Percentiles rank a stretch among this genome's conserved stretches.
Conservation (phyloP, 2,797 vertebrate species). For the Enteromius afrohamiltoni region DNA sequence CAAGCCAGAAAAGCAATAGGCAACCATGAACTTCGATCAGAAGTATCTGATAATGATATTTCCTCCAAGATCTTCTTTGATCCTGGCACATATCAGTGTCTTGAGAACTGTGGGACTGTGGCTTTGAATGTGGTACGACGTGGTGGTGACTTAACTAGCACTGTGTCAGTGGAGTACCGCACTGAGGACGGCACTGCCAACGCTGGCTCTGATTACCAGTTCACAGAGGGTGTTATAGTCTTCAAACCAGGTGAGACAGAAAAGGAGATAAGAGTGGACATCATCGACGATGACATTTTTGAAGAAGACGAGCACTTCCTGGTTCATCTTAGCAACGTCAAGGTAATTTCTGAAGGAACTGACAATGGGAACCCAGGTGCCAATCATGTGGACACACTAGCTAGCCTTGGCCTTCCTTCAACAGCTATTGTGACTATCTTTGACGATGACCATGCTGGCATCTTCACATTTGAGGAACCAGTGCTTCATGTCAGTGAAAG, state of each 20-base stretch:
- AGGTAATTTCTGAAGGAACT: conserved; percentile 68
- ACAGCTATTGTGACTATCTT: conserved; percentile 92
- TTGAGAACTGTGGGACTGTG: conserved; percentile 93
- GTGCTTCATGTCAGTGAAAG: conserved; percentile 89
- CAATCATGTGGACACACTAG: conserved; percentile 73
- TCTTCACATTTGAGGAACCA: conserved; percentile 91
- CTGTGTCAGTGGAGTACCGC: conserved; percentile 85
- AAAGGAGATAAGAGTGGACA: conserved; percentile 89
- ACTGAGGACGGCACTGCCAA: conserved; percentile 95
- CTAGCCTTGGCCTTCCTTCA: conserved; percentile 83
- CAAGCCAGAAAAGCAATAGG: conserved; percentile 86
- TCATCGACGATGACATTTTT: conserved; percentile 95
- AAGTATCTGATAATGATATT: conserved; percentile 75
- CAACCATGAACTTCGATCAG: conserved; percentile 83
- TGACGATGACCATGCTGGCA: conserved; percentile 93
- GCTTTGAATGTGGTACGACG: conserved; percentile 85
- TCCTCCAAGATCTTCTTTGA: conserved; percentile 90
- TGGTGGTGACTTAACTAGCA: conserved; percentile 85
- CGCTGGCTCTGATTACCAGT: conserved; percentile 90
- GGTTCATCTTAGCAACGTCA: conserved; percentile 89
- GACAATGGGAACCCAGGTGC: conserved; percentile 67
- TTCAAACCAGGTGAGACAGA: conserved; percentile 91
- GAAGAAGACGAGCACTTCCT: conserved; percentile 97
- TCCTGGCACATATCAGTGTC: conserved; percentile 89
- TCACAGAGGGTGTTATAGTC: conserved; percentile 84